phyloP scores from a whole-genome alignment of 2,113 vertebrate species.

The Mungos mungo region DNA sequence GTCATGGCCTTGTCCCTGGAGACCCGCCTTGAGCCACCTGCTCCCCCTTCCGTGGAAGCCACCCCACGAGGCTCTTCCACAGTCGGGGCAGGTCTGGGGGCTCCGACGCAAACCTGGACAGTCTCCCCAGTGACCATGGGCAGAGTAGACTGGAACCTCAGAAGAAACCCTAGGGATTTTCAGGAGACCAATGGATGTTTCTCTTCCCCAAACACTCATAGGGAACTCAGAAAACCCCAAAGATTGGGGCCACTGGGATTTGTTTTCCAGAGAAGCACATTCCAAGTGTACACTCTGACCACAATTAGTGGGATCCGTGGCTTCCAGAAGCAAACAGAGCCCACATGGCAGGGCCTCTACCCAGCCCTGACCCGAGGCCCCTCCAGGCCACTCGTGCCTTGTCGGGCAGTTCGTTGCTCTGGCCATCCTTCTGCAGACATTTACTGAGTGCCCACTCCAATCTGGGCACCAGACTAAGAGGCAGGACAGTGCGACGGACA shows the following conservation, averaged over 20 bases:
- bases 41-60: background rate
- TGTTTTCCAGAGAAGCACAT: background rate
- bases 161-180: background rate
- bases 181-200: background rate
- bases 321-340: slow-evolving; percentile 7
- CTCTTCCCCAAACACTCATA: background rate
- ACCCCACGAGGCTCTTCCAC: background rate
- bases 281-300: background rate
- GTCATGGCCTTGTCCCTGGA: background rate
- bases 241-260: background rate
- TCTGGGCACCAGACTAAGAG: background rate
- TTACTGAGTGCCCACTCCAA: background rate
- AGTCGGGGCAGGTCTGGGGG: background rate
- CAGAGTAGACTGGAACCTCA: background rate
- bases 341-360: background rate
- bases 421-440: rapidly evolving
- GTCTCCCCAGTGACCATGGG: background rate
- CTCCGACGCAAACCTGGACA: background rate
- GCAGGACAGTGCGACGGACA: background rate
- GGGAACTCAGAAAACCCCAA: background rate
- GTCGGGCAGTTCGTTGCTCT: too few species aligned
- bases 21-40: background rate
- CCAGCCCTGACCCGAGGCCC: background rate
- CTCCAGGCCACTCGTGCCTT: rapidly evolving
- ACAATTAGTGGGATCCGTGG: background rate